These are phyloP conservation scores for Dryocosmus kuriphilus DNA, from an alignment of 2,888 invertebrate species.

Conservation along the genomic window DNA sequence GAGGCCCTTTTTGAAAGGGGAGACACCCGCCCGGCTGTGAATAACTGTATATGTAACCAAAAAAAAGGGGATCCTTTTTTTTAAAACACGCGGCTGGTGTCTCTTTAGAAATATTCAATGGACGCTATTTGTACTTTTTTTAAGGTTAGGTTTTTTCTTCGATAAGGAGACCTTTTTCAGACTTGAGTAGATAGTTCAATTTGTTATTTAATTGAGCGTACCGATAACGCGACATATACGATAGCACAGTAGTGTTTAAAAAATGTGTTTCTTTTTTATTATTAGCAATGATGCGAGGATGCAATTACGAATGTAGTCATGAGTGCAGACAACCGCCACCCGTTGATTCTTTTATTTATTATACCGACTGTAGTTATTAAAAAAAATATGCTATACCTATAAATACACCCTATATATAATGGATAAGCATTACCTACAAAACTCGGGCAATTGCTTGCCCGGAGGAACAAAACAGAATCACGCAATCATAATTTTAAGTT, in stretches of 20 bases:
- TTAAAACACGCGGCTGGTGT: slow-evolving; percentile 36
- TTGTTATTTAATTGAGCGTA: slow-evolving; percentile 62
- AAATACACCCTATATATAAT: slow-evolving; percentile 77
- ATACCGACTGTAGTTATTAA: slow-evolving; percentile 74
- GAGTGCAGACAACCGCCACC: slow-evolving; percentile 66
- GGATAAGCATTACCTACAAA: slow-evolving; percentile 70
- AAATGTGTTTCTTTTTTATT: slow-evolving; percentile 8
- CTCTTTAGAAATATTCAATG: too few relatives aligned
- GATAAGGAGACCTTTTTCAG: slow-evolving; percentile 55
- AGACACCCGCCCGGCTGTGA: slow-evolving; percentile 38
- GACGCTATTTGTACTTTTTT: slow-evolving; percentile 15
- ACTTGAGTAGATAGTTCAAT: slow-evolving; percentile 70
- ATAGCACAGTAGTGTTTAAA: background rate
- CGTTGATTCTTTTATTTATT: slow-evolving; percentile 74
- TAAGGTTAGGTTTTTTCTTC: slow-evolving; percentile 33
- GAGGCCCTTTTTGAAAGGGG: slow-evolving; percentile 12
- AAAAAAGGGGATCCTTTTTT: slow-evolving; percentile 23
- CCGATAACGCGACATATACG: slow-evolving; percentile 23
- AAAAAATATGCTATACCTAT: slow-evolving; percentile 75
- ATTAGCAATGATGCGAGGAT: slow-evolving; percentile 37
- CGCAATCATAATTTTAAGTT: slow-evolving; percentile 78
- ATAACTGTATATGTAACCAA: slow-evolving; percentile 24
- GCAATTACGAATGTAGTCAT: slow-evolving; percentile 49
- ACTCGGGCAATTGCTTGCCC: slow-evolving; percentile 66
- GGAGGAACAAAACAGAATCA: slow-evolving; percentile 75